A percentile compares a stretch with the other conserved stretches of the same genome.
Evolutionary conservation across 2,888 invertebrate species (phyloP).

Genomic region (Trissoscelio sp.): DNA sequence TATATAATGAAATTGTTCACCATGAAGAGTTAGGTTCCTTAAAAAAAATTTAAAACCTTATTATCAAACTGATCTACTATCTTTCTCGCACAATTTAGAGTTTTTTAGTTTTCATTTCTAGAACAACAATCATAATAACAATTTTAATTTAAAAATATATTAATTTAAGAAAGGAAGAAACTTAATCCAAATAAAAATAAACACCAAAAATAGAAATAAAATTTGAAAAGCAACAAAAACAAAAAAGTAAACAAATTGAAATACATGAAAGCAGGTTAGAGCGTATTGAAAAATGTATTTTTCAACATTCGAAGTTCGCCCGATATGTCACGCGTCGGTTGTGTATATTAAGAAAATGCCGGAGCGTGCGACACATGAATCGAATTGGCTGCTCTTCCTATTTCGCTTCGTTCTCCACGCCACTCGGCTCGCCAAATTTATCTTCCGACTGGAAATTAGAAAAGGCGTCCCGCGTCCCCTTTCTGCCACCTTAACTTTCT

Average conservation of each 20-base stretch:
- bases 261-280: background rate
- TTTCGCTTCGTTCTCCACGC: constrained; percentile 54
- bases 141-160: too few species aligned
- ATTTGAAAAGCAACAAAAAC: background rate
- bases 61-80: too few species aligned
- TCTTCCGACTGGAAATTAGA: constrained; percentile 81
- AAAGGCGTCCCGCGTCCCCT: constrained; percentile 74
- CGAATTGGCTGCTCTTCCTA: constrained; percentile 75
- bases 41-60: too few species aligned
- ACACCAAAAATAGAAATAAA: too few species aligned
- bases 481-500: constrained; percentile 64
- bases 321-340: constrained; percentile 77
- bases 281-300: constrained; percentile 16
- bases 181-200: too few species aligned
- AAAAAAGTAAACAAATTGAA: background rate
- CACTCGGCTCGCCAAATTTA: constrained; percentile 75
- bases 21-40: too few species aligned
- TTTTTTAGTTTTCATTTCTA: too few species aligned
- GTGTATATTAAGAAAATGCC: constrained; percentile 80
- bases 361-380: constrained; percentile 79
- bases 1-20: too few species aligned
- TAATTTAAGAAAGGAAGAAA: too few species aligned
- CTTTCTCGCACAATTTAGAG: too few species aligned
- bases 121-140: too few species aligned
- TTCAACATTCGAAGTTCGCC: constrained; percentile 44